Base-by-base conservation (phyloP, 1,140 invertebrate genomes). In the Pseudachorutes palmiensis region DNA sequence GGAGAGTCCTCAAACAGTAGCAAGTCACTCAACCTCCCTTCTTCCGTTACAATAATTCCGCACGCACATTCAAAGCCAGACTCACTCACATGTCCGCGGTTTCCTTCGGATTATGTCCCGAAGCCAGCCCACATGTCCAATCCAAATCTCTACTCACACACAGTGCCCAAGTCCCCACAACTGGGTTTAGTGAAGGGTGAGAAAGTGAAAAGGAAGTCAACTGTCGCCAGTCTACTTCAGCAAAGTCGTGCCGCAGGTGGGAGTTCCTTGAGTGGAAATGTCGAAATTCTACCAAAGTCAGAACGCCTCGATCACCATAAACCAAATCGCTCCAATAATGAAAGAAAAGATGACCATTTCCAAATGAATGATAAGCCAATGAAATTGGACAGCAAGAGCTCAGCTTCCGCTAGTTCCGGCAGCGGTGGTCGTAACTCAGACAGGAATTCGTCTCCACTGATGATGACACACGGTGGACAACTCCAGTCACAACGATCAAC, bases 181-280 rank as follows among this genome's bases (percentile, higher is more conserved):
- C 33, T 72, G 36, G 66, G 68, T 16, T 49, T 67, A 36, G 32
- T 66, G 45, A 66, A 66, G 63, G 66, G 61, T 57, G 48, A 30
- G 30, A 41, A 69, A 60, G 57, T 24, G 9, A 72, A 72, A 48
- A 92, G 92, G 82, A 93, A 93, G 80, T 92, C 92, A 75, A 93
- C 91, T 0, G 91, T 93, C 0, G 91, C 91, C 0, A 92, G 90
- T 28, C 78, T 93, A 31, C 78, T 93, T 28, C 90, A 90, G 0
- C 89, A 91, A 78, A 90, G 88, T 72, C 80, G 90, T 71, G 89
- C 88, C 0, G 61, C n/a, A 41, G 24, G 61, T 28, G 22, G 31
- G 5, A 45, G 41, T 63, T 9, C 14, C 12, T 9, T 63, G 3
- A 26, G 12, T 48, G 51, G 51, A 55, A 55, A 55, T 26, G 51